Evolutionary conservation across 2,797 vertebrate genomes (phyloP), one percentile per base, ranked within the genome.

Genomic region (Cirrhinus molitorella): DNA sequence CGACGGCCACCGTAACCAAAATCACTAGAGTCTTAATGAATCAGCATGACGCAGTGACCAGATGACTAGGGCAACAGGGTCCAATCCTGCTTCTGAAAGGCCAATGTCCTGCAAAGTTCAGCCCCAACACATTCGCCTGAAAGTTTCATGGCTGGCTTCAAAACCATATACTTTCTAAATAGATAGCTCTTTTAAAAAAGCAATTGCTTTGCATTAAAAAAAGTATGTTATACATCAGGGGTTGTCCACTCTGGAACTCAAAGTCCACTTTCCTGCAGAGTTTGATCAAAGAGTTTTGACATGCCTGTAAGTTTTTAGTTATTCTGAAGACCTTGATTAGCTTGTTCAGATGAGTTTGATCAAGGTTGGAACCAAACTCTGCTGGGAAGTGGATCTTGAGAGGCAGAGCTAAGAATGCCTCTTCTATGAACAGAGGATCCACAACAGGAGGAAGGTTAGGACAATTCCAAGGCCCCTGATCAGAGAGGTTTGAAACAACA

Each of bases 41-140:
- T 87, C 83, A 89, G 90, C 86, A 85, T 81, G 89, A 91, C 37
- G 61, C 83, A 88, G 87, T 47, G 70, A 80, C 68, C 87, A 82
- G 74, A 81, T 57, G 55, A 71, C 43, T n/a, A 49, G 73, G 63
- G 82, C 78, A 82, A 85, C 49, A 47, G 67, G 78, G 70, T 31
- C 17, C 12, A 21, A 79, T 34, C 37, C 28, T 23, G 17, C 28
- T 51, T 25, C 17, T 31, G 12, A 19, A 14, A 25, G 59, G 23
- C 43, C 25, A 66, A 23, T 34, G 23, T 65, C 25, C 45, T 51
- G 43, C 19, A 51, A 21, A 66, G 4, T 79, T 28, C 5, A 51
- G 45, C 59, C 65, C 76, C 59, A 66, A 65, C 28, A 31, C 31
- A 65, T 65, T 31, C 31, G 28, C 61, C 28, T 34, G 16, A 16